Evolutionary conservation across 2,113 vertebrate species (phyloP).

Genomic region (Daphoenositta chrysoptera): DNA sequence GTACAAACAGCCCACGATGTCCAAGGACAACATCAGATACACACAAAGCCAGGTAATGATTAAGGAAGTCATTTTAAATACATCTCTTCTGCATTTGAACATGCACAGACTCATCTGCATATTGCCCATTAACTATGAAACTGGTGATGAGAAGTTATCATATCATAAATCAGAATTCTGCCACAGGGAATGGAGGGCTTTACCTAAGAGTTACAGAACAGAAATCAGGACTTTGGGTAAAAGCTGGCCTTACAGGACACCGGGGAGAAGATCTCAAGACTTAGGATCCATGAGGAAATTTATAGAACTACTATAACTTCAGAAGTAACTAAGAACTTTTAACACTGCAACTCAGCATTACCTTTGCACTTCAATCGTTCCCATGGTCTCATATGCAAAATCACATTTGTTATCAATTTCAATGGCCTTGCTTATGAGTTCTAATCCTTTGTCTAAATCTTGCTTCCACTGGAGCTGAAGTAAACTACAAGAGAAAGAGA

Average conservation of each 20-base stretch:
- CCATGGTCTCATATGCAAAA: conserved; percentile 99
- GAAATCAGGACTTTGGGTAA: neutral
- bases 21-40: neutral
- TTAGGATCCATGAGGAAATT: neutral
- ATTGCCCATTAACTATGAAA: neutral
- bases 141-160: neutral
- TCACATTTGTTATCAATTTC: conserved; percentile 99
- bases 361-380: conserved; percentile 99
- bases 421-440: conserved; percentile 98
- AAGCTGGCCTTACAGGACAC: neutral
- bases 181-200: neutral
- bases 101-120: neutral
- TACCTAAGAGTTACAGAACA: neutral
- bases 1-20: neutral
- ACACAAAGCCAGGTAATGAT: neutral
- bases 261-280: neutral
- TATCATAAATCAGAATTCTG: neutral
- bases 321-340: neutral
- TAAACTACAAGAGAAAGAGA: conserved; percentile 76
- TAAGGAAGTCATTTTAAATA: neutral
- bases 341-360: conserved; percentile 57
- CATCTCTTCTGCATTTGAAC: neutral
- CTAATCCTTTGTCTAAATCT: conserved; percentile 93
- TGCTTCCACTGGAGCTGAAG: conserved; percentile 99
- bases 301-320: neutral